Evolutionary conservation across 2,797 vertebrate species (phyloP), one percentile per base, ranked within the genome.

Genomic region (Gadopsis marmoratus): DNA sequence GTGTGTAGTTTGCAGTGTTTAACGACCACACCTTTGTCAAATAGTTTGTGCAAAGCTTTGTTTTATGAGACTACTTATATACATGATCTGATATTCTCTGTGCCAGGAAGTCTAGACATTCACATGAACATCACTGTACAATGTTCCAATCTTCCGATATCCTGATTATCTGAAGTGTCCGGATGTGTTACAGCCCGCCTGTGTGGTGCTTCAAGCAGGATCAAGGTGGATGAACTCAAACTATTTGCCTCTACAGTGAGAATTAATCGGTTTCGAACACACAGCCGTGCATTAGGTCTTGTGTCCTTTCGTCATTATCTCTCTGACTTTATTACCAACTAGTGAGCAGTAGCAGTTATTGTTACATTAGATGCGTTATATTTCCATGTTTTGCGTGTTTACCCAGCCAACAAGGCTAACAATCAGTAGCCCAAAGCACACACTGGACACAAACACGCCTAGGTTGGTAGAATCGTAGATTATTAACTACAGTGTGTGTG

Each of bases 21-120:
- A 41, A 37, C 56, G 2, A 4, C 58, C 77, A 39, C 74, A 41
- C 77, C 79, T 83, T 85, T 65, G 58, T 77, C 35, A 87, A 85
- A 85, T 54, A 70, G 17, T 14, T 58, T 73, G 68, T 55, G 48
- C 47, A 66, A 78, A 70, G 58, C 76, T 82, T 80, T 76, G 53
- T 67, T 67, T 64, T 63, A 16, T 47, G 61, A 35, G 12, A 33
- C n/a, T n/a, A 9, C 41, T 37, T 37, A 0, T 13, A 37, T 17
- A 23, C 3, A 35, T 47, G 62, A 26, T 71, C 4, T 23, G 11
- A n/a, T 66, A 16, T 33, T 88, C 21, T 63, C 7, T 23, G 51
- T 12, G 29, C 33, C 71, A 66, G 7, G 48, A 47, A 39, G 82
- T 69, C 54, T 62, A 64, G 74, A 71, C 39, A 5, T 59, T 71